Evolutionary conservation across 1,140 invertebrate species (phyloP), one percentile per base, ranked within the genome.

Genomic region (Anagrus nilaparvatae): DNA sequence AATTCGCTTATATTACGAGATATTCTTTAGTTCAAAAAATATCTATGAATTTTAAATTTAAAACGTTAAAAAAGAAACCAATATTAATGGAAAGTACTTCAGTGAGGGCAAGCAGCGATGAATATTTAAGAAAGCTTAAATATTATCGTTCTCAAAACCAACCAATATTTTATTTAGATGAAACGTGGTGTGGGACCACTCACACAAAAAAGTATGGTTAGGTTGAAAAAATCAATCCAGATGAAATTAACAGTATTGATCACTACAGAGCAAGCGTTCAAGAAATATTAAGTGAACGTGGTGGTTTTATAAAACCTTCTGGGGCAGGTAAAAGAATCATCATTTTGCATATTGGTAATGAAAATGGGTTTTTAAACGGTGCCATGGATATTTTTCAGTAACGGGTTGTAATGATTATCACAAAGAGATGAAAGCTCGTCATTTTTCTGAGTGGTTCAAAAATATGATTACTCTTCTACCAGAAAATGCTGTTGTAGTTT

Each of bases 381-480:
- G 29, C 25, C n/a, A 31, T 40, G 38, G 38, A 12, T 40, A 30
- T 12, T 19, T 40, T 19, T 16, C 8, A 13, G 30, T 19, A 13
- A 40, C 18, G 16, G 38, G n/a, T 3, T 10, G 7, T n/a, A 18
- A 16, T 13, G 19, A 28, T 18, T 29, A 28, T 21, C 18, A 40
- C 6, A 8, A 23, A 6, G 28, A 40, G 21, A 31, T 40, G 38
- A 40, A 40, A 16, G 28, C 38, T 40, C 24, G 38, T 40, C 29
- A n/a, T n/a, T n/a, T n/a, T n/a, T n/a, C n/a, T n/a, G n/a, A n/a
- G n/a, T n/a, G n/a, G n/a, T n/a, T n/a, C 12, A 24, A 10, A 13
- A 34, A 56, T 29, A 12, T 57, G 12, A 28, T 59, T 20, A 49
- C 44, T 12, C 50, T 53, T 43, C 27, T 58, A 5, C 47, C 46